These are phyloP conservation scores for Grus americana DNA, from an alignment of 2,113 vertebrate genomes.

Conservation along the genomic window DNA sequence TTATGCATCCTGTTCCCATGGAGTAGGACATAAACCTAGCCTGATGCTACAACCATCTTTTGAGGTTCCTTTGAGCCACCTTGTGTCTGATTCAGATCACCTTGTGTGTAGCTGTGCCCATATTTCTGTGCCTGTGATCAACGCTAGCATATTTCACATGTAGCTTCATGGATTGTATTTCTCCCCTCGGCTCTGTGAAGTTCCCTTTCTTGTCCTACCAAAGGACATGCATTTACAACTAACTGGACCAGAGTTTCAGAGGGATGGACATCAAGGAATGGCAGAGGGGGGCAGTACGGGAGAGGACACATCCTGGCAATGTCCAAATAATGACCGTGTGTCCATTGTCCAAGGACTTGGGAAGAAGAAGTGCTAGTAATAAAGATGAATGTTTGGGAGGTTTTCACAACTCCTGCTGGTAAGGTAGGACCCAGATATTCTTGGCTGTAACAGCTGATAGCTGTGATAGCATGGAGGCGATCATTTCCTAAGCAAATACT, in stretches of 20 bases:
- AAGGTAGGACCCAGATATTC: background rate
- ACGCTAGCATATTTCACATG: background rate
- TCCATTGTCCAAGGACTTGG: background rate
- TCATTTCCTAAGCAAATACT: background rate
- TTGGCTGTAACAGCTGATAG: background rate
- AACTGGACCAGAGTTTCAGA: background rate
- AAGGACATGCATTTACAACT: background rate
- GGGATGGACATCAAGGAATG: background rate
- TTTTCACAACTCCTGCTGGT: background rate
- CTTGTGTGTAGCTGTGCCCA: background rate
- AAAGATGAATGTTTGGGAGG: background rate
- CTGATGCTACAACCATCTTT: background rate
- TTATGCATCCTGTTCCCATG: background rate
- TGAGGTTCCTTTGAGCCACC: background rate
- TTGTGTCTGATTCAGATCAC: background rate
- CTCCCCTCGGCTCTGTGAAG: background rate
- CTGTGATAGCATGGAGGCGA: background rate
- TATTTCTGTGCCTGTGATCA: background rate
- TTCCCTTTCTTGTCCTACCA: background rate
- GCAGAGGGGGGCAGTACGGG: background rate
- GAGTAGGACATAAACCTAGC: background rate
- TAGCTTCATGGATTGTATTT: background rate
- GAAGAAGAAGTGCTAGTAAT: background rate
- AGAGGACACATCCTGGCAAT: background rate
- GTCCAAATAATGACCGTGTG: background rate